phyloP scores from a whole-genome alignment of 1,140 invertebrate genomes.

The Drosophila parvula region DNA sequence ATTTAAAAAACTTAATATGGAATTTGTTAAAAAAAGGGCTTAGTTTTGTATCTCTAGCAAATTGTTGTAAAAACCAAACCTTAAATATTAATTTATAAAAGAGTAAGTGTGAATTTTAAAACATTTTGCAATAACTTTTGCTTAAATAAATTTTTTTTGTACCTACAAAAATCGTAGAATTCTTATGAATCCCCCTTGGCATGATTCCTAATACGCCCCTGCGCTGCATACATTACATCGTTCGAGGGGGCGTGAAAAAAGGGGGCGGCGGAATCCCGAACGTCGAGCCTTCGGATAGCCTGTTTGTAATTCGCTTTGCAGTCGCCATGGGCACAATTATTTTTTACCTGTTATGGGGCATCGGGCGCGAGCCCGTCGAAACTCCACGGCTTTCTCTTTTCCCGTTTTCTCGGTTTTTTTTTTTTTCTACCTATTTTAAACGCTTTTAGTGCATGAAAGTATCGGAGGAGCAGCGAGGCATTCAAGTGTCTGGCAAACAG shows the following conservation, averaged over 20 bases:
- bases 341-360: slow-evolving; percentile 63
- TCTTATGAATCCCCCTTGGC: not conserved
- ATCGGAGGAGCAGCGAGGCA: slow-evolving; percentile 35
- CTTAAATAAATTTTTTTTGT: too few relatives aligned
- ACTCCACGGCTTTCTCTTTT: slow-evolving; percentile 24
- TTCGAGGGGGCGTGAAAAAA: slow-evolving; percentile 30
- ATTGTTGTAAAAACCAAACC: too few relatives aligned
- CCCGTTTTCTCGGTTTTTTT: slow-evolving; percentile 13
- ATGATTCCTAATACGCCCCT: not conserved
- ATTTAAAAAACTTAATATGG: too few relatives aligned
- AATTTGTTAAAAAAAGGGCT: too few relatives aligned
- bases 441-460: slow-evolving; percentile 65
- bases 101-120: too few relatives aligned
- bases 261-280: slow-evolving; percentile 1
- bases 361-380: slow-evolving; percentile 18
- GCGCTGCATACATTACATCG: slow-evolving; percentile 70
- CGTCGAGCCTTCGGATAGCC: slow-evolving; percentile 59
- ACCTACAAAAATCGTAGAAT: not conserved
- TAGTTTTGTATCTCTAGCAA: too few relatives aligned
- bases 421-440: too few relatives aligned
- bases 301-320: slow-evolving; percentile 82
- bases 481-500: slow-evolving; percentile 74
- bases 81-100: too few relatives aligned
- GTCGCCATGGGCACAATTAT: slow-evolving; percentile 80
- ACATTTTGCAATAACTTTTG: too few relatives aligned